Evolutionary conservation across 2,797 vertebrate genomes (phyloP), one percentile per base, ranked within the genome.

Genomic region (Silurus lanzhouensis): DNA sequence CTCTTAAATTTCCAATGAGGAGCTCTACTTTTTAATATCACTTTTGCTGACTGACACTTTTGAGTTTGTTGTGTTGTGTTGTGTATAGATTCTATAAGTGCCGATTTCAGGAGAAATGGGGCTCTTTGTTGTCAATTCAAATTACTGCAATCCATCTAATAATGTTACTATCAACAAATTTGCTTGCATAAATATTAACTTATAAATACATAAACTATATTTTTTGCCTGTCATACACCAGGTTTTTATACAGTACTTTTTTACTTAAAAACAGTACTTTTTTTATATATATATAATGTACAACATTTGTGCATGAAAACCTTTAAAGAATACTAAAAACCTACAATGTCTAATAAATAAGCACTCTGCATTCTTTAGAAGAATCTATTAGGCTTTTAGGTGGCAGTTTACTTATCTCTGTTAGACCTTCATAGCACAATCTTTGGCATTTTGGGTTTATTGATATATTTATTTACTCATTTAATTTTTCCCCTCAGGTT

Each of bases 41-140:
- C 61, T 38, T 66, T 80, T 80, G 61, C 78, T 80, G 61, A 66
- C 61, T 64, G 78, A 80, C 38, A 61, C 31, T 63, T 44, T 61
- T 48, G 10, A 15, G 19, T 78, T 78, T 5, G 38, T 38, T 38
- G 38, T 38, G 31, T 38, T 38, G 57, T 61, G 19, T 44, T 12
- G n/a, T 38, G 58, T 60, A 77, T 2, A 38, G 25, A 19, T 75
- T 27, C n/a, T 27, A 5, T 75, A 75, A 75, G n/a, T 19, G 14
- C n/a, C 25, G 14, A 75, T 25, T 75, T 10, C 14, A 55, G 19
- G 38, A 70, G 25, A 55, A n/a, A 55, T 27, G n/a, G n/a, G 22
- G 68, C 20, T 6, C 68, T 71, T 71, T 71, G 19, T 57, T 48
- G 17, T 25, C 7, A 25, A 25, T 74, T 76, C 52, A 57, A 74